Conservation (phyloP, 2,797 vertebrate genomes). For the Atherinosoma microstoma region DNA sequence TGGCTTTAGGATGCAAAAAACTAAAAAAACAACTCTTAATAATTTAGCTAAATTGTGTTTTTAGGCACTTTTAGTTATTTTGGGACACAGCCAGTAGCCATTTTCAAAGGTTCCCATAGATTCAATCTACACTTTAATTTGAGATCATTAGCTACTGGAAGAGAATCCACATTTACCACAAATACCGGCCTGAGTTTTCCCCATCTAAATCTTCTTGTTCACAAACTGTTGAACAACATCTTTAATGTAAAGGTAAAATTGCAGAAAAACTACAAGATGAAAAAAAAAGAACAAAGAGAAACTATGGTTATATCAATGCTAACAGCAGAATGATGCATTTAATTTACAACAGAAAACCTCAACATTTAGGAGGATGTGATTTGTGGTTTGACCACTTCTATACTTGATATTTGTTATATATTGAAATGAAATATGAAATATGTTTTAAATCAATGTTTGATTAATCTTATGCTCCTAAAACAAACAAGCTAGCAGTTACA, state of each 20-base stretch:
- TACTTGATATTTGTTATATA: not conserved
- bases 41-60: not conserved
- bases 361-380: not conserved
- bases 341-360: not conserved
- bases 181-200: not conserved
- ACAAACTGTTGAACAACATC: not conserved
- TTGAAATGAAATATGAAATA: not conserved
- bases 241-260: not conserved
- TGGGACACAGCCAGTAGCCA: no score
- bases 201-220: not conserved
- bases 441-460: not conserved
- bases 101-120: not conserved
- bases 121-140: not conserved
- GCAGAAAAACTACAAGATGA: not conserved
- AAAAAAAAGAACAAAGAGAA: not conserved
- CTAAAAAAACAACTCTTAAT: not conserved
- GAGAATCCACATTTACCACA: not conserved
- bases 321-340: not conserved
- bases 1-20: not conserved
- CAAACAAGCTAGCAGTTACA: not conserved
- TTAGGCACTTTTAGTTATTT: not conserved
- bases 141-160: not conserved
- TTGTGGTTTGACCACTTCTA: conserved; percentile 33
- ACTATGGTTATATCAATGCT: not conserved
- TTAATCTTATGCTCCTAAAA: not conserved